phyloP scores from a whole-genome alignment of 2,113 vertebrate species.

The Embiotoca jacksoni region DNA sequence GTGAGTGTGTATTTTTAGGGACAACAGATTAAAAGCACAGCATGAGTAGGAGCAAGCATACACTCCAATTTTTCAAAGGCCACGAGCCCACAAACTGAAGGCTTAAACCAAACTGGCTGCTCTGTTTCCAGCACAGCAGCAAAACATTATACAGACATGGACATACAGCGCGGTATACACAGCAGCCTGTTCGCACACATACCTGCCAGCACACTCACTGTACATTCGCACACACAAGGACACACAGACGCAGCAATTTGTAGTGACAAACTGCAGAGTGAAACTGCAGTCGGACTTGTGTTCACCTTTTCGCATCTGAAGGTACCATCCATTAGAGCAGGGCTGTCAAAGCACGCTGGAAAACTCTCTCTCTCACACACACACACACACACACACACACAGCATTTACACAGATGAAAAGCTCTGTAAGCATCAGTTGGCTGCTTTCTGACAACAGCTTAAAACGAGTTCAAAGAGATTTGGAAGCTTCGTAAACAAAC shows the following conservation, averaged over 20 bases:
- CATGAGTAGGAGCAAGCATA: conserved; percentile 36
- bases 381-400: too few relatives aligned
- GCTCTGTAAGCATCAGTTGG: conserved; percentile 13
- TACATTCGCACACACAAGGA: conserved; percentile 33
- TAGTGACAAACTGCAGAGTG: conserved; percentile 60
- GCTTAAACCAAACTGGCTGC: conserved; percentile 42
- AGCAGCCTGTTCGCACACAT: neutral
- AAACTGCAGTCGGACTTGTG: conserved; percentile 52
- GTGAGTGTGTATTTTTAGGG: conserved; percentile 32
- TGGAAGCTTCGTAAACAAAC: conserved; percentile 9
- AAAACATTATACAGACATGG: neutral
- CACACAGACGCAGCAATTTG: conserved; percentile 49
- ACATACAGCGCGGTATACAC: neutral
- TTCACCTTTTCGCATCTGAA: conserved; percentile 63
- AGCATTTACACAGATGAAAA: conserved; percentile 11
- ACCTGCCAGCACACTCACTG: neutral
- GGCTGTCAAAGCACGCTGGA: conserved; percentile 55
- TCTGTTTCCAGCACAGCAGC: conserved; percentile 29
- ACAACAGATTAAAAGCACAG: conserved; percentile 32
- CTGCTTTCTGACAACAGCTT: conserved; percentile 21
- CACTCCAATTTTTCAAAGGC: conserved; percentile 61
- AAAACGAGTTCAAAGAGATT: conserved; percentile 28
- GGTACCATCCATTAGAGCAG: conserved; percentile 56
- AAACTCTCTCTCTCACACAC: conserved; percentile 17
- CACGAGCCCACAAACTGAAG: conserved; percentile 21